Base-by-base conservation (phyloP, 2,888 invertebrate species). In the Timema podura region DNA sequence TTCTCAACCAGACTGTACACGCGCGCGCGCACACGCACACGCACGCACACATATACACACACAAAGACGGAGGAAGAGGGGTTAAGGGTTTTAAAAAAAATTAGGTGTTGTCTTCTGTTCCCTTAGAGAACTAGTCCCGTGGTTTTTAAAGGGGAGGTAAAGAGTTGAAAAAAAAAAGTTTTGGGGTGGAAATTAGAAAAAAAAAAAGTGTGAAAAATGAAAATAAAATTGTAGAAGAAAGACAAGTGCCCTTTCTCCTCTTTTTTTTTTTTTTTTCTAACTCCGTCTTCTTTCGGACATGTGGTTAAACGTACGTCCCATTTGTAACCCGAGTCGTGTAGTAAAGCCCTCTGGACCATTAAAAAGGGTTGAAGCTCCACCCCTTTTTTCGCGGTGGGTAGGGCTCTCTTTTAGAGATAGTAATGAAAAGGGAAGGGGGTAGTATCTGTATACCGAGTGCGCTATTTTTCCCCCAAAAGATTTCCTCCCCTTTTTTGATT, bases 401-500 rank as follows among this genome's bases (percentile, higher is more conserved):
- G 30, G 30, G 30, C 30, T 30, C 30, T 30, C 30, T 30, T 30
- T 30, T 30, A 30, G 30, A 2, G 30, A 30, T 30, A 3, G 3
- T 30, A 30, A 30, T 30, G 30, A 30, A 30, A 30, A 30, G 30
- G 30, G 30, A 30, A 30, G 30, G 30, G 30, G 30, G 30, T 30
- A 57, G 67, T 51, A 57, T 45, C 46, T 44, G 54, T 45, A 47
- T 46, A 15, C 57, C 57, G 15, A 57, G 51, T 44, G 44, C 15
- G 61, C 44, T 45, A 44, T 61, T 61, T 61, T 61, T 61, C 61
- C 44, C 64, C 44, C 64, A 51, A 48, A 30, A 30, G 30, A 30
- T 30, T 30, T 30, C 71, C 48, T 51, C 65, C 69, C 45, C 45
- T 69, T 71, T 73, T 72, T 73, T 73, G 69, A 72, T 72, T 73